Evolutionary conservation across 2,888 invertebrate genomes (phyloP).

Genomic region (Nemapogon koenigi): DNA sequence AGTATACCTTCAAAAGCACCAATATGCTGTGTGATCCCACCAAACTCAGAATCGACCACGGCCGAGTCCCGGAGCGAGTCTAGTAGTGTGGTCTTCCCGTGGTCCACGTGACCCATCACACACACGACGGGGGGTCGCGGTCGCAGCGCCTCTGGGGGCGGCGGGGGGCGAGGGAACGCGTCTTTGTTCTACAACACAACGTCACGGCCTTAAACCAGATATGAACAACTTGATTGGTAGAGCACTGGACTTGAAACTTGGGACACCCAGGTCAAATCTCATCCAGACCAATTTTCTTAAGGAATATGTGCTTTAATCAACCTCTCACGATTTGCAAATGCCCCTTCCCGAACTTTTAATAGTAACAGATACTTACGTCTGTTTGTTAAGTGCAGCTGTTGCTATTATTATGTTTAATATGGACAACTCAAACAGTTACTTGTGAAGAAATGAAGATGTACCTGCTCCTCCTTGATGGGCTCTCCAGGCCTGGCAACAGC

Average conservation of each 20-base stretch:
- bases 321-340: too few species aligned
- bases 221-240: too few species aligned
- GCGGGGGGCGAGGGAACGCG: constrained; percentile 67
- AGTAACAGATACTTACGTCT: too few species aligned
- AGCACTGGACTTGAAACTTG: too few species aligned
- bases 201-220: too few species aligned
- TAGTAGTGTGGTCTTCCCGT: constrained; percentile 97
- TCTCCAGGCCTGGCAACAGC: constrained; percentile 58
- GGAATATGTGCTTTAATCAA: too few species aligned
- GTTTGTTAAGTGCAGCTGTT: too few species aligned
- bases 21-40: constrained; percentile 99
- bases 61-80: constrained; percentile 86
- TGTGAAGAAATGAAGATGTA: constrained; percentile 19
- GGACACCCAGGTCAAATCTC: too few species aligned
- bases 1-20: constrained; percentile 88
- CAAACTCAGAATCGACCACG: constrained; percentile 92
- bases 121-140: constrained; percentile 93
- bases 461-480: constrained; percentile 37
- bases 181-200: constrained; percentile 56
- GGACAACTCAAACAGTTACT: background rate
- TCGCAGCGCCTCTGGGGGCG: constrained; percentile 68
- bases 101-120: constrained; percentile 99
- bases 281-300: too few species aligned
- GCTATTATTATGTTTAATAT: too few species aligned
- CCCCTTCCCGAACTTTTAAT: too few species aligned